A percentile compares a stretch with the other conserved stretches of the same genome.
phyloP scores from a whole-genome alignment of 2,797 vertebrate genomes.

The Pagetopsis macropterus region DNA sequence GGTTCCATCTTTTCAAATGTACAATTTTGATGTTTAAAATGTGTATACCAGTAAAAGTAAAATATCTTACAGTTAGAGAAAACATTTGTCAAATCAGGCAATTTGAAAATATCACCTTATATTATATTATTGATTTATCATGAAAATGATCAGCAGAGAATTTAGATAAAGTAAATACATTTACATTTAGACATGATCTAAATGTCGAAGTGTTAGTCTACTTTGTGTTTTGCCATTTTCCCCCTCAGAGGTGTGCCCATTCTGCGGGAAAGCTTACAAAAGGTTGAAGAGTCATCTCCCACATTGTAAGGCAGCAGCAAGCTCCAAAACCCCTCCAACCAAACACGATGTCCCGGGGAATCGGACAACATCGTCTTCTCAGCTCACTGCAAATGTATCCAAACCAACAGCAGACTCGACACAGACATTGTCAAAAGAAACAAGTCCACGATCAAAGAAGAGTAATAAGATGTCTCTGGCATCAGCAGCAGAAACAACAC shows the following conservation, averaged over 20 bases:
- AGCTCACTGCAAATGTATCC: neutral
- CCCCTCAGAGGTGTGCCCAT: slow-evolving; percentile 84
- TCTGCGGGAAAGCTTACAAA: slow-evolving; percentile 88
- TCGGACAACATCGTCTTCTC: slow-evolving; percentile 21
- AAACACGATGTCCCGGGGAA: slow-evolving; percentile 5
- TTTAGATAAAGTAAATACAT: neutral
- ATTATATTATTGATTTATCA: too few species aligned
- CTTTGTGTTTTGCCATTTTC: neutral
- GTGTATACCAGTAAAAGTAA: neutral
- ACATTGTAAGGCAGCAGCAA: slow-evolving; percentile 82
- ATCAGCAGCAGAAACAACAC: neutral
- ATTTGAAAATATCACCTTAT: too few species aligned
- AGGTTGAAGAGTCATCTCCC: slow-evolving; percentile 90
- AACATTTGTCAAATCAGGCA: too few species aligned
- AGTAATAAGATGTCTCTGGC: slow-evolving; percentile 1
- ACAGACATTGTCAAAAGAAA: neutral
- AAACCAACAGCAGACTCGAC: slow-evolving; percentile 11
- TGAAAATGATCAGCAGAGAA: neutral
- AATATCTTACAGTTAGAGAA: neutral
- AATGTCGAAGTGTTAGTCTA: neutral
- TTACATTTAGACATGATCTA: neutral
- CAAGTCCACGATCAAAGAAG: slow-evolving; percentile 15
- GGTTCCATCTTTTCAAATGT: neutral
- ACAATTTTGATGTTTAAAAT: neutral
- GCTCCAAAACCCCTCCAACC: slow-evolving; percentile 34